These are phyloP conservation scores for Penaeus indicus DNA, from an alignment of 1,140 invertebrate genomes.

Conservation along the genomic window DNA sequence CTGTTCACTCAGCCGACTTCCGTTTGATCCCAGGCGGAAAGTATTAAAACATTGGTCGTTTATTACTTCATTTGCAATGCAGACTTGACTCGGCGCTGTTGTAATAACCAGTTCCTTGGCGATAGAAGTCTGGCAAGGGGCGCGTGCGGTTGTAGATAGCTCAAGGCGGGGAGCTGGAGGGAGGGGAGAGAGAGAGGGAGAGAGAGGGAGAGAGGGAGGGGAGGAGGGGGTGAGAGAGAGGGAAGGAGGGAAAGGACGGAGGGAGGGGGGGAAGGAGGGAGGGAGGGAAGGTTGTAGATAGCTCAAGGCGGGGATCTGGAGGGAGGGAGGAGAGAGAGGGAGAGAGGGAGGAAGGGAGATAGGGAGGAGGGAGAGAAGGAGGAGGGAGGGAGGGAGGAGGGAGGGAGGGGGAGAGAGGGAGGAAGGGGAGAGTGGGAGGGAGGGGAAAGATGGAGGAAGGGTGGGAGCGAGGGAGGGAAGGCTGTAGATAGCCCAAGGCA, in stretches of 20 bases:
- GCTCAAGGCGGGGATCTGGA: not conserved
- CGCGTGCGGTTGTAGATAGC: too few relatives aligned
- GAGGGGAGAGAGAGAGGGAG: not conserved
- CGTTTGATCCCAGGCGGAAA: slow-evolving; percentile 25
- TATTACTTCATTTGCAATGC: slow-evolving; percentile 33
- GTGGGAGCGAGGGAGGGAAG: not conserved
- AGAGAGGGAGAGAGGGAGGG: too few relatives aligned
- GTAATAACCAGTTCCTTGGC: not conserved
- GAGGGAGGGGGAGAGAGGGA: not conserved
- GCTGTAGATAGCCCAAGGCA: not conserved
- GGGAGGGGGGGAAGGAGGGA: too few relatives aligned
- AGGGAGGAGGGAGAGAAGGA: not conserved
- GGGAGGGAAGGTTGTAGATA: not conserved
- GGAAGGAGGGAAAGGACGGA: too few relatives aligned
- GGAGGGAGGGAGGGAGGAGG: not conserved
- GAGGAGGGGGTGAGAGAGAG: too few relatives aligned
- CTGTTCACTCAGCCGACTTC: not conserved
- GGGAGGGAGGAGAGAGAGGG: too few relatives aligned
- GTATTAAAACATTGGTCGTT: slow-evolving; percentile 28
- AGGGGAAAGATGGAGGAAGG: not conserved
- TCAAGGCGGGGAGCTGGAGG: too few relatives aligned
- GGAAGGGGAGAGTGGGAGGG: not conserved
- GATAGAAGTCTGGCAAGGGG: too few relatives aligned
- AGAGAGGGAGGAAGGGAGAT: not conserved
- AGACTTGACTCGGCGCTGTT: slow-evolving; percentile 9